Evolutionary conservation across 2,113 vertebrate species (phyloP).

Genomic region (Boleophthalmus pectinirostris): DNA sequence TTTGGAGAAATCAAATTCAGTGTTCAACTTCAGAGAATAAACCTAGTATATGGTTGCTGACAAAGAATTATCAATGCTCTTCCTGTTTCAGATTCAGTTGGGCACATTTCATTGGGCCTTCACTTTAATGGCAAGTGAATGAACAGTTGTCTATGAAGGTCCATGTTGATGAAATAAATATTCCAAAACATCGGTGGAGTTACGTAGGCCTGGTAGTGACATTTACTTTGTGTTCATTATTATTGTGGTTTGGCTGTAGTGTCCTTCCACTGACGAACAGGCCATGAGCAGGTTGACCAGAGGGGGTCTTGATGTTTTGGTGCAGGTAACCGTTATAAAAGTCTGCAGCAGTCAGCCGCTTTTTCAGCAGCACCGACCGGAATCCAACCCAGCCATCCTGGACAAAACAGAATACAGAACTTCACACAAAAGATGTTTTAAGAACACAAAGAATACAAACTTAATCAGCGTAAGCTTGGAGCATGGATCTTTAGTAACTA

Average conservation of each 20-base stretch:
- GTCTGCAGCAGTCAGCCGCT: conserved; percentile 86
- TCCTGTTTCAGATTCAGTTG: not conserved
- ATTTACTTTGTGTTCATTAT: not conserved
- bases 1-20: not conserved
- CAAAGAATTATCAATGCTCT: not conserved
- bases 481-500: too few relatives aligned
- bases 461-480: too few relatives aligned
- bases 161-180: not conserved
- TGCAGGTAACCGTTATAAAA: conserved; percentile 98
- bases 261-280: conserved; percentile 2
- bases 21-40: not conserved
- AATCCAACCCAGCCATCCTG: conserved; percentile 92
- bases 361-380: conserved; percentile 81
- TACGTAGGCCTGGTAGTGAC: not conserved
- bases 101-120: not conserved
- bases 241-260: not conserved
- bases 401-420: conserved; percentile 30
- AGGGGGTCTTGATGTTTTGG: conserved; percentile 35
- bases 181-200: not conserved
- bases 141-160: not conserved
- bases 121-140: not conserved
- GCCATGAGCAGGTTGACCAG: not conserved
- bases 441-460: not conserved
- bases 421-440: not conserved
- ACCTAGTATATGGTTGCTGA: not conserved